These are phyloP conservation scores for Plebejus argus DNA, from an alignment of 2,888 invertebrate species.

Conservation along the genomic window DNA sequence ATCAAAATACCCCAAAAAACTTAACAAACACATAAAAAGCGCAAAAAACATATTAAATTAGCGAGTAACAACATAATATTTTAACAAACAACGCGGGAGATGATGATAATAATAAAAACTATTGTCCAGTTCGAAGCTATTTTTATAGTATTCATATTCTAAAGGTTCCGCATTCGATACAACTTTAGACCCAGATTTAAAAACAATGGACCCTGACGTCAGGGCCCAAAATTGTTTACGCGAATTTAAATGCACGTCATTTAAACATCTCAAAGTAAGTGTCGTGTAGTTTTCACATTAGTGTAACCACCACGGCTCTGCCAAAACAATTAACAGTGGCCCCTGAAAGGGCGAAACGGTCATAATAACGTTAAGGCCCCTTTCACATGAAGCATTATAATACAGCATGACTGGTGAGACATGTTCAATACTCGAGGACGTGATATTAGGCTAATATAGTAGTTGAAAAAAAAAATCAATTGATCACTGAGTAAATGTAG, in stretches of 20 bases:
- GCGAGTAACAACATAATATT: background rate
- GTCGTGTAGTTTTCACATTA: background rate
- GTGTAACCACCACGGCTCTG: background rate
- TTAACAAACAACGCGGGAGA: slow-evolving; percentile 15
- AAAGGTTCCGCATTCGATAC: background rate
- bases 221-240: background rate
- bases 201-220: background rate
- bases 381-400: background rate
- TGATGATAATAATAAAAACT: background rate
- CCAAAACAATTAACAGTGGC: slow-evolving; percentile 23
- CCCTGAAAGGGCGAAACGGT: slow-evolving; percentile 30
- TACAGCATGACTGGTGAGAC: no score
- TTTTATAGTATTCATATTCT: background rate
- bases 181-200: background rate
- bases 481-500: no score
- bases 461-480: no score
- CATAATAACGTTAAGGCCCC: slow-evolving; percentile 27
- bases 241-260: background rate
- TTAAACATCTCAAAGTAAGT: background rate
- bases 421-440: no score
- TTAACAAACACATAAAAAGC: background rate
- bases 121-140: background rate
- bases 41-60: background rate
- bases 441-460: no score
- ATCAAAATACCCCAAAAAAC: slow-evolving; percentile 1